Evolutionary conservation across 2,888 invertebrate species (phyloP).

Genomic region (Netelia virgata): DNA sequence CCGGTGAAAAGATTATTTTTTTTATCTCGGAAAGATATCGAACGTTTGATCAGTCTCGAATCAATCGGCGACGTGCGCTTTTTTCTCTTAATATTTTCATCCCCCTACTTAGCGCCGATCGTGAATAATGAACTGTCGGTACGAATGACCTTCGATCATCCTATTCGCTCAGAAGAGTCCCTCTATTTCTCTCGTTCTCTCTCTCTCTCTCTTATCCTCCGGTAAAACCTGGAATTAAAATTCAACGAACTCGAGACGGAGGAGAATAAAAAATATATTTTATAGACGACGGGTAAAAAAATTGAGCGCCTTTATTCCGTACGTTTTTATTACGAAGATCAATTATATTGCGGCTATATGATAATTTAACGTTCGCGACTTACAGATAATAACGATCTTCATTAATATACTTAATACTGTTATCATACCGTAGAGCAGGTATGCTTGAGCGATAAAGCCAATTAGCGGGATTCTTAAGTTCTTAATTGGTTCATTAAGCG

Average conservation of each 20-base stretch:
- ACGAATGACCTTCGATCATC: slow-evolving; percentile 47
- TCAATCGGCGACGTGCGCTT: slow-evolving; percentile 16
- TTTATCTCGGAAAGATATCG: not conserved
- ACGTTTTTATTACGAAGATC: slow-evolving; percentile 13
- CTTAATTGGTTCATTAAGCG: slow-evolving; percentile 55
- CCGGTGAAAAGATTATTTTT: not conserved
- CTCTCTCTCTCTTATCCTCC: too few relatives aligned
- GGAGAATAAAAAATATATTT: not conserved
- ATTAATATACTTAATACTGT: slow-evolving; percentile 28
- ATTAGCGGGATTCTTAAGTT: slow-evolving; percentile 50
- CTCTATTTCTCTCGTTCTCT: too few relatives aligned
- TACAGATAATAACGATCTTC: slow-evolving; percentile 25
- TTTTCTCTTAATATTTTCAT: slow-evolving; percentile 19
- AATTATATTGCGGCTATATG: not conserved
- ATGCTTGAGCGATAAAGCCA: slow-evolving; percentile 38
- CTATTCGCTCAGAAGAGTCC: not conserved
- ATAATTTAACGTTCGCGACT: not conserved
- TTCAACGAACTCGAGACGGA: slow-evolving; percentile 1
- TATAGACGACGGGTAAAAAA: too few relatives aligned
- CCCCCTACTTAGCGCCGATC: not conserved
- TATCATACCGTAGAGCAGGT: slow-evolving; percentile 3
- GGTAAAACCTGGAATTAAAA: slow-evolving; percentile 4
- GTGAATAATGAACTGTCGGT: slow-evolving; percentile 64
- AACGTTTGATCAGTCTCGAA: slow-evolving; percentile 34
- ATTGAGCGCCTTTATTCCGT: not conserved